Percentiles rank a stretch among this genome's conserved stretches.
Evolutionary conservation across 2,888 invertebrate genomes (phyloP).

Genomic region (Zygaena filipendulae): DNA sequence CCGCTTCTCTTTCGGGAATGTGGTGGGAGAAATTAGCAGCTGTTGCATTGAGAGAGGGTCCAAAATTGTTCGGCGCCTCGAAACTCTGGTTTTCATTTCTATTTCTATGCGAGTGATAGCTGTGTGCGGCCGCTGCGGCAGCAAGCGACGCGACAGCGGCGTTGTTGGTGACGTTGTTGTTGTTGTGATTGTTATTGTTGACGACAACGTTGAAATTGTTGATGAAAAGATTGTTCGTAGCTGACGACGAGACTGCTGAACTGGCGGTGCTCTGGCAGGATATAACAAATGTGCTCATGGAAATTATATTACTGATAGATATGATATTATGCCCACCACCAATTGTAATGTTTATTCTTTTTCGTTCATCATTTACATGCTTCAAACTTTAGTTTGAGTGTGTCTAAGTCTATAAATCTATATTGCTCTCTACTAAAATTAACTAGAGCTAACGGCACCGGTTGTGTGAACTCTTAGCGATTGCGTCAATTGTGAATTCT

Average conservation of each 20-base stretch:
- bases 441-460: too few relatives aligned
- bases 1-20: constrained; percentile 50
- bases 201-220: constrained; percentile 63
- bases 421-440: too few relatives aligned
- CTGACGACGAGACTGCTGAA: constrained; percentile 57
- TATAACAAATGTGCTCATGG: too few relatives aligned
- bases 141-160: constrained; percentile 61
- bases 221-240: constrained; percentile 63
- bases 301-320: too few relatives aligned
- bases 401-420: too few relatives aligned
- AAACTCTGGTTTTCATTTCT: constrained; percentile 52
- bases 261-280: constrained; percentile 51
- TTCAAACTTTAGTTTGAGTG: too few relatives aligned
- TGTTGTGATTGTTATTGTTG: constrained; percentile 64
- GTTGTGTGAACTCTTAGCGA: too few relatives aligned
- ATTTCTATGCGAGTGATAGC: constrained; percentile 57
- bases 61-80: constrained; percentile 44
- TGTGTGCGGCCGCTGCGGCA: constrained; percentile 59
- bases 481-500: too few relatives aligned
- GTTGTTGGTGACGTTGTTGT: constrained; percentile 64
- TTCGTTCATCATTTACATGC: too few relatives aligned
- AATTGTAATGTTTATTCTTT: too few relatives aligned
- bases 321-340: too few relatives aligned
- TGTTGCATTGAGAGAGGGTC: constrained; percentile 55
- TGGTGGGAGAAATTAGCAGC: constrained; percentile 49